Evolutionary conservation across 2,113 vertebrate genomes (phyloP), one percentile per base, ranked within the genome.

Genomic region (Datnioides undecimradiatus): DNA sequence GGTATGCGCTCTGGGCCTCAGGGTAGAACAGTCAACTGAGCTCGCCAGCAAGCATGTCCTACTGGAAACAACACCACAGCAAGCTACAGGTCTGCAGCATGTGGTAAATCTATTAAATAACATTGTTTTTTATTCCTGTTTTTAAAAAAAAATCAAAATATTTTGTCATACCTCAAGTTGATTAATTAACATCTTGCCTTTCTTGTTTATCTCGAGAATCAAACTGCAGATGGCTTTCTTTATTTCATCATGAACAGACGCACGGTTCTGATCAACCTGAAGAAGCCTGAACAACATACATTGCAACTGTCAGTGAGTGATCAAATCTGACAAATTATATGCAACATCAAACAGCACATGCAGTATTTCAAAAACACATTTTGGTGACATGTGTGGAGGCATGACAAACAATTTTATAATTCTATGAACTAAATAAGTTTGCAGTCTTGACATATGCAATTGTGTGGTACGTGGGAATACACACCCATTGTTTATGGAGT

Each of bases 141-240:
- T 27, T 6, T 58, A 8, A 36, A 0, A 46, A 19, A 29, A 9
- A 51, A 23, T 38, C 1, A 31, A 57, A 62, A 16, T 25, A 13
- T 23, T 31, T 49, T 29, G 33, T 58, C 92, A 84, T 94, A 98
- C 97, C 97, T 99, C 97, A 23, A 99, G 94, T 21, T 99, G 97
- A 92, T 96, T 96, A 7, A 97, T 89, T 4, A 99, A 87, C 81
- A 96, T 95, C 94, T 97, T 98, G 43, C 97, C 98, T 75, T 97
- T 98, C 92, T 97, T 97, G 90, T 99, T 99, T 83, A 99, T 98
- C 93, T 99, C 97, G 41, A 97, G 94, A 91, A 98, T 98, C 82
- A 99, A 83, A 59, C 95, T 97, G 93, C 96, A 97, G 89, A 99
- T 96, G 63, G 97, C 96, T 89, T 97, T 97, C 94, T 97, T 97